Conservation (phyloP, 2,797 vertebrate species). For the Poecilia gillii region DNA sequence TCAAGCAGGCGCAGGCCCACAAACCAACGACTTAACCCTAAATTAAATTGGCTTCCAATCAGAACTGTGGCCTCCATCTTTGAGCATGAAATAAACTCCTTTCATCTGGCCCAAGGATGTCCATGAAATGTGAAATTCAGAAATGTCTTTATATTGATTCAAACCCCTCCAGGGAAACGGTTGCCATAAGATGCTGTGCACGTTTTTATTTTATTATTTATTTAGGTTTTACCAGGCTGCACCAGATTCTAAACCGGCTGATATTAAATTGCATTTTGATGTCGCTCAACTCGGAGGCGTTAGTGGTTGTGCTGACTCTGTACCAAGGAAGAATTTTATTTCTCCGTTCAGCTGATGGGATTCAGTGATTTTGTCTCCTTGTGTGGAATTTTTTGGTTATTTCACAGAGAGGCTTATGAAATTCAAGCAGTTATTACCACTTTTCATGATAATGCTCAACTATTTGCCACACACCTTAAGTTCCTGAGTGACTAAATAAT, state of each 20-base stretch:
- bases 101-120: slow-evolving; percentile 9
- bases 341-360: slow-evolving; percentile 32
- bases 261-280: slow-evolving; percentile 51
- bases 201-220: slow-evolving; percentile 6
- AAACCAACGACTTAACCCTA: slow-evolving; percentile 27
- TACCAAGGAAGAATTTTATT: slow-evolving; percentile 22
- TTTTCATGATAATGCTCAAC: slow-evolving; percentile 41
- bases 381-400: neutral
- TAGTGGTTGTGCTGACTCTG: slow-evolving; percentile 43
- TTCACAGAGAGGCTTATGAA: slow-evolving; percentile 14
- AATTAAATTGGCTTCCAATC: slow-evolving; percentile 22
- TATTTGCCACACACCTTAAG: slow-evolving; percentile 1
- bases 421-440: slow-evolving; percentile 9
- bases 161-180: neutral
- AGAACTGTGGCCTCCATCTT: neutral
- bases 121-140: slow-evolving; percentile 16
- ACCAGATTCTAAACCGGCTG: slow-evolving; percentile 35
- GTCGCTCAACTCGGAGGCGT: slow-evolving; percentile 31
- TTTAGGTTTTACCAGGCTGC: slow-evolving; percentile 14
- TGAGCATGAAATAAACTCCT: slow-evolving; percentile 13
- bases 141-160: slow-evolving; percentile 27
- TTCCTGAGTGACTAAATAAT: neutral
- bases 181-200: slow-evolving; percentile 21
- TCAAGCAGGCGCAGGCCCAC: slow-evolving; percentile 17
- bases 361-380: slow-evolving; percentile 38